Evolutionary conservation across 2,888 invertebrate species (phyloP).

Genomic region (Lasius platythorax): DNA sequence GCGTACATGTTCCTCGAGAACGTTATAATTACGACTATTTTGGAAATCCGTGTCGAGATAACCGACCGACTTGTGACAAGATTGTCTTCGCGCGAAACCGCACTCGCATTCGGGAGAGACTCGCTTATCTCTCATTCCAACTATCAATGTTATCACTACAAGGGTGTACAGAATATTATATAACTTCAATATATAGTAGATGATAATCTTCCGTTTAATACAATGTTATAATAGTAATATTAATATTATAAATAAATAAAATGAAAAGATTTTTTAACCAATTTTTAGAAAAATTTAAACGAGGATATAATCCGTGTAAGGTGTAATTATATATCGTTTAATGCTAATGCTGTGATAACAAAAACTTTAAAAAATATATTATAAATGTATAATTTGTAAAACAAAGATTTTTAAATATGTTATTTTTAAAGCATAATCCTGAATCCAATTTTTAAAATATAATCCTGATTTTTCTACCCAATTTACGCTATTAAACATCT

Average conservation of each 20-base stretch:
- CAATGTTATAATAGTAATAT: conserved; percentile 4
- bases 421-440: background rate
- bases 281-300: background rate
- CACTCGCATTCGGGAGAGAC: conserved; percentile 4
- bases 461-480: background rate
- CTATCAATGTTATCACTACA: conserved; percentile 30
- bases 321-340: too few relatives aligned
- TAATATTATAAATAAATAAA: background rate
- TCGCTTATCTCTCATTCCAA: conserved; percentile 41
- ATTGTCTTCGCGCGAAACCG: conserved; percentile 54
- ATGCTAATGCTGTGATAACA: too few relatives aligned
- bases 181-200: background rate
- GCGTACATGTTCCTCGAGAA: conserved; percentile 53
- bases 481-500: background rate
- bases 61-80: conserved; percentile 40
- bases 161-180: background rate
- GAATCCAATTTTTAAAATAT: background rate
- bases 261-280: background rate
- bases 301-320: too few relatives aligned
- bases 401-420: background rate
- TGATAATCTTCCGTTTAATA: background rate
- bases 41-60: conserved; percentile 50
- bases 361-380: too few relatives aligned
- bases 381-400: too few relatives aligned
- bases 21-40: conserved; percentile 60